Base-by-base conservation (phyloP, 2,797 vertebrate genomes). In the Phylloscopus collybita region DNA sequence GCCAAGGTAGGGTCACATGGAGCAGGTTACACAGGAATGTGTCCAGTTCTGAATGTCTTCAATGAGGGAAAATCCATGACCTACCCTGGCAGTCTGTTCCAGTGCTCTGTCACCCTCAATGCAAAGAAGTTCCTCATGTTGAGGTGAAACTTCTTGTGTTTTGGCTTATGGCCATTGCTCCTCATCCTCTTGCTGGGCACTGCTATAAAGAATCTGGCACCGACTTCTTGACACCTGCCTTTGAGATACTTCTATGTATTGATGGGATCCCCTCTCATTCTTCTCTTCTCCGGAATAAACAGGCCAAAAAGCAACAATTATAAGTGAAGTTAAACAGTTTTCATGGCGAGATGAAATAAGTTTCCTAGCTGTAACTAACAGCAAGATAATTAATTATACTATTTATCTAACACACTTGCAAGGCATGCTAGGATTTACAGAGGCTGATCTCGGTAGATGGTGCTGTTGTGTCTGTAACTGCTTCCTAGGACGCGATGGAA, bases 391-490 rank as follows among this genome's bases (percentile, higher is more conserved):
- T 45, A 40, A 47, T 69, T 45, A 6, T 2, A 23, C 9, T 1
- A 10, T 66, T 64, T 47, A 13, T 12, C 47, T 50, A 34, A 44
- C 3, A 3, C 6, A 5, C 38, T 69, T 61, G 54, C 30, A 57
- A 54, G 30, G 15, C 26, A 2, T 13, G 5, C 5, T 13, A 22
- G 36, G 18, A 12, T 40, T 85, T 40, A 7, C 10, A 26, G 67
- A 40, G 6, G 8, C 29, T 49, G 3, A 10, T 32, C 51, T 82
- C 96, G 1, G 81, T 92, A 96, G 95, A 65, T 96, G 96, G 95
- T 96, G 96, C 92, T 97, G 47, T 93, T 93, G 95, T 53, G 86
- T 92, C 74, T 95, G 59, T 40, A 87, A 95, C 76, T 10, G 4
- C 25, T 56, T 54, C 38, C 75, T 13, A 51, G 26, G 25, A 47